These are phyloP conservation scores for Pogona vitticeps DNA, from an alignment of 2,113 vertebrate genomes.

Conservation along the genomic window DNA sequence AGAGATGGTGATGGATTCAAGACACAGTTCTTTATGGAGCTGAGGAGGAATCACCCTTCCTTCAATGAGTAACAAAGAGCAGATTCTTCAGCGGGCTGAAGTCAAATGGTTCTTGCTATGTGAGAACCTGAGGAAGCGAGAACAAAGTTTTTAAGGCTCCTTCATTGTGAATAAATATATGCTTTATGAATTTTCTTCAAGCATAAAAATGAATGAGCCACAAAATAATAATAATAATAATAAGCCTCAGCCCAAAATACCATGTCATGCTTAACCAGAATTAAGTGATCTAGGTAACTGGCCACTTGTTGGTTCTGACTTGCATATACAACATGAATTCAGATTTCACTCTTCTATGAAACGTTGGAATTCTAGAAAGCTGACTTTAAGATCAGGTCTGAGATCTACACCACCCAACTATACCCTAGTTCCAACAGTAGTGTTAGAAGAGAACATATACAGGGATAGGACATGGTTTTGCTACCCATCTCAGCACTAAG, in stretches of 20 bases:
- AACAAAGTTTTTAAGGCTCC: accelerated
- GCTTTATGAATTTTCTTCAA: neutral
- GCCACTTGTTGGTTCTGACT: neutral
- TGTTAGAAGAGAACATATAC: neutral
- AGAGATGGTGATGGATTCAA: constrained; percentile 60
- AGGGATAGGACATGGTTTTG: neutral
- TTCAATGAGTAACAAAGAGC: neutral
- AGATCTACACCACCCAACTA: neutral
- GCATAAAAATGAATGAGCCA: neutral
- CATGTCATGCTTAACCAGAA: neutral
- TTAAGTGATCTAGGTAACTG: neutral
- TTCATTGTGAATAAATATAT: neutral
- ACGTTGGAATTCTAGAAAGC: neutral
- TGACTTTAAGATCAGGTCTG: neutral
- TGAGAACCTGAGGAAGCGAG: constrained; percentile 81
- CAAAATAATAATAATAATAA: too few species aligned
- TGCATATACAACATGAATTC: neutral
- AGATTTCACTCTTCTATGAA: neutral
- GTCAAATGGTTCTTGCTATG: constrained; percentile 88
- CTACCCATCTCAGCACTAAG: accelerated
- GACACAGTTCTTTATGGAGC: constrained; percentile 56
- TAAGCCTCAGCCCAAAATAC: neutral
- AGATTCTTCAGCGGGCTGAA: constrained; percentile 80
- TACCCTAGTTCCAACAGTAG: neutral
- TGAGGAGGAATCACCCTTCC: constrained; percentile 42